Conservation (phyloP, 2,888 invertebrate species). For the Miltochrista miniata region DNA sequence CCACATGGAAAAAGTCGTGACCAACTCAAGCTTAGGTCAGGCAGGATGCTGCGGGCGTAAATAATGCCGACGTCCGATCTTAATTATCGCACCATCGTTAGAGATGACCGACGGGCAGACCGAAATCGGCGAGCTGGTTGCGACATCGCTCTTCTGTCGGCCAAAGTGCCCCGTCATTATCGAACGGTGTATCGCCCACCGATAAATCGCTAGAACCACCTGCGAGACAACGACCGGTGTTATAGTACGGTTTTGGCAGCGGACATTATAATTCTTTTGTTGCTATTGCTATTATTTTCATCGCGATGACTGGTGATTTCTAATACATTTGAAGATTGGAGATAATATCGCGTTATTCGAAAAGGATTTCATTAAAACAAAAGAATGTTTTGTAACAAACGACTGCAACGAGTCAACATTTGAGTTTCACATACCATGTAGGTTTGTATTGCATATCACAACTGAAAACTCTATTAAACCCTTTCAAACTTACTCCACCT, state of each 20-base stretch:
- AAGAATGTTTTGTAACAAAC: conserved; percentile 36
- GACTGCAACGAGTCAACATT: conserved; percentile 20
- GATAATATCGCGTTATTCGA: conserved; percentile 53
- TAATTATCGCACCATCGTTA: conserved; percentile 82
- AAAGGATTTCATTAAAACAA: conserved; percentile 54
- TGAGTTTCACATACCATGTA: conserved; percentile 16
- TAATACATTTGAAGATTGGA: conserved; percentile 52
- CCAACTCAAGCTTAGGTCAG: conserved; percentile 70
- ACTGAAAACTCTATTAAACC: neutral
- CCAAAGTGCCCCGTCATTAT: conserved; percentile 60
- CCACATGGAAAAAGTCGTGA: conserved; percentile 80
- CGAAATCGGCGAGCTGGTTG: conserved; percentile 73
- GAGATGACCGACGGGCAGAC: conserved; percentile 77
- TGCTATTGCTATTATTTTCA: conserved; percentile 72
- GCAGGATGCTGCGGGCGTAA: conserved; percentile 78
- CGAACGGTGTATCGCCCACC: conserved; percentile 67
- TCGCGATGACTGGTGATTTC: conserved; percentile 68
- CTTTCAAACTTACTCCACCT: neutral
- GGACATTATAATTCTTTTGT: conserved; percentile 79
- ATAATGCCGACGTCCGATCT: conserved; percentile 79
- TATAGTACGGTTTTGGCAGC: conserved; percentile 74
- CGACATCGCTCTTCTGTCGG: conserved; percentile 65
- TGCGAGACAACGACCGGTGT: conserved; percentile 56
- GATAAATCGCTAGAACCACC: conserved; percentile 76
- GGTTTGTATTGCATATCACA: conserved; percentile 12